Percentiles rank a stretch among this genome's conserved stretches.
Conservation (phyloP, 2,797 vertebrate species). For the Leptoclinus maculatus region DNA sequence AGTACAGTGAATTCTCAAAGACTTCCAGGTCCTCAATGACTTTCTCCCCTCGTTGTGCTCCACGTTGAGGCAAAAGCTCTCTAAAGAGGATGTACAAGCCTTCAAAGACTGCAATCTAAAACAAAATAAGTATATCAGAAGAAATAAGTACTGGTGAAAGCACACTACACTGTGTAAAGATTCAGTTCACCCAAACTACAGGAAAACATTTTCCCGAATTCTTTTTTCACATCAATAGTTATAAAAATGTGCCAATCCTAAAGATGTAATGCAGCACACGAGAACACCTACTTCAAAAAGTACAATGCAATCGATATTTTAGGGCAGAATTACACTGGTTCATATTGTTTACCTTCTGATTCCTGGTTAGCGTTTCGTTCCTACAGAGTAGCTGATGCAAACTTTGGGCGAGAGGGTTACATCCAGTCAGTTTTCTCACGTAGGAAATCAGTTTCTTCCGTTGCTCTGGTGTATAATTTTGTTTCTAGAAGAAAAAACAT, state of each 20-base stretch:
- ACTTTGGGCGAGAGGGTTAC: slow-evolving; percentile 72
- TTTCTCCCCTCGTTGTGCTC: slow-evolving; percentile 31
- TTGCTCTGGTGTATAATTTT: rapidly evolving
- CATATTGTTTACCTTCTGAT: slow-evolving; percentile 65
- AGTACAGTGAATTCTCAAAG: slow-evolving; percentile 72
- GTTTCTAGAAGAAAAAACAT: slow-evolving; percentile 19
- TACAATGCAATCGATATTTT: not conserved
- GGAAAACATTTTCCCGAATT: not conserved
- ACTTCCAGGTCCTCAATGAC: slow-evolving; percentile 66
- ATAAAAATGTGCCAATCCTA: not conserved
- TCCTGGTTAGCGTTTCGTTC: slow-evolving; percentile 48
- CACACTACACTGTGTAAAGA: not conserved
- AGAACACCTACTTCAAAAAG: not conserved
- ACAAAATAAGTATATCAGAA: not conserved
- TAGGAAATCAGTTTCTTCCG: slow-evolving; percentile 37
- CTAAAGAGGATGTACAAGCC: slow-evolving; percentile 77
- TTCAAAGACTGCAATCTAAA: slow-evolving; percentile 74
- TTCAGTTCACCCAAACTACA: not conserved
- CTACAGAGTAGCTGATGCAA: slow-evolving; percentile 68
- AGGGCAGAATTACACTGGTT: not conserved
- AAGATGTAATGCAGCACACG: too few relatives aligned
- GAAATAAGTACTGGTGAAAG: not conserved
- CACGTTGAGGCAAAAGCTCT: slow-evolving; percentile 65
- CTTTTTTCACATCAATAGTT: not conserved
- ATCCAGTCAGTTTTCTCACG: slow-evolving; percentile 68